Evolutionary conservation across 2,797 vertebrate genomes (phyloP), one percentile per base, ranked within the genome.

Genomic region (Adelosebastes latens): DNA sequence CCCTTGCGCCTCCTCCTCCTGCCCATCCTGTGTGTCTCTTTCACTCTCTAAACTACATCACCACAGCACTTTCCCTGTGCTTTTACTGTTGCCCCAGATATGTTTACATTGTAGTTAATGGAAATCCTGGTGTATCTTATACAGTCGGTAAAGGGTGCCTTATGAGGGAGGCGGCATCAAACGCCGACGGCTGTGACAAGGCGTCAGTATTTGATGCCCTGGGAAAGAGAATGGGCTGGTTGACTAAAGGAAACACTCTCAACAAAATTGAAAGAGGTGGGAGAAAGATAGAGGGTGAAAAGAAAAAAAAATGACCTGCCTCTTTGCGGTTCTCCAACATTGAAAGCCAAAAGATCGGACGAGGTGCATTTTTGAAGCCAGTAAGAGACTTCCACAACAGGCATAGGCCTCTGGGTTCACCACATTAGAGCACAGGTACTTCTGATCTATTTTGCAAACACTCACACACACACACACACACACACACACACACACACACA

Each of bases 361-460:
- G 31, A 81, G 39, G 16, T 77, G 42, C 80, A 59, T 75, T 32
- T 75, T 49, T 80, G 53, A 87, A 83, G 67, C 71, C 56, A 59
- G 64, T 55, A 75, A 82, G 75, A 59, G 49, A 55, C 70, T 56
- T 60, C 29, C 39, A 36, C 32, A 80, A 62, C 42, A 81, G 64
- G 62, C 58, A 49, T 42, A 66, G 62, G 76, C 39, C 63, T 77
- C 11, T 60, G 55, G 62, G 82, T 89, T 89, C 87, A 91, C 71
- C 46, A 39, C 72, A 89, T 93, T 94, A 63, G 66, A 68, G 72
- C 72, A 68, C 72, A 84, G 74, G 83, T 72, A 88, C 81, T 81
- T 87, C 67, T 79, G 75, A 88, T 79, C 36, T 80, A 39, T 32
- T 81, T 64, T 52, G 39, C 63, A 72, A 6, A 69, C 24, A 55